Percentiles rank a stretch among this genome's conserved stretches.
Conservation (phyloP, 2,888 invertebrate genomes). For the Entomobrya proxima region DNA sequence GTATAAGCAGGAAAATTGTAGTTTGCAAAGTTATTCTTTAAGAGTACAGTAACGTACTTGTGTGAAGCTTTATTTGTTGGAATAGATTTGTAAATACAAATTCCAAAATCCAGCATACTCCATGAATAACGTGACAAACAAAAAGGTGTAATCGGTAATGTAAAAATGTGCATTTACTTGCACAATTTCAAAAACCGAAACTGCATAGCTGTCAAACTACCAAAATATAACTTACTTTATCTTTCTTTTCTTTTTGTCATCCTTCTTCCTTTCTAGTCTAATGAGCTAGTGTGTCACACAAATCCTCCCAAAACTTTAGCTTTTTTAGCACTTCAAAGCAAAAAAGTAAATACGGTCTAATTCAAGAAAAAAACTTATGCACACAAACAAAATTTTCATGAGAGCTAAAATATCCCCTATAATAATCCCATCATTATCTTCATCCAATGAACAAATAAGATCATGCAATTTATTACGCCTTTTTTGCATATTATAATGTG, state of each 20-base stretch:
- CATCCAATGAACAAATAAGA: constrained; percentile 43
- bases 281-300: constrained; percentile 74
- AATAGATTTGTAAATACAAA: too few relatives aligned
- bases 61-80: too few relatives aligned
- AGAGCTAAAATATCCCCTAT: constrained; percentile 6
- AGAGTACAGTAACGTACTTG: too few relatives aligned
- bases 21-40: too few relatives aligned
- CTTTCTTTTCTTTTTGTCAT: not conserved
- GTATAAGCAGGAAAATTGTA: too few relatives aligned
- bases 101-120: too few relatives aligned
- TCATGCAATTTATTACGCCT: constrained; percentile 49
- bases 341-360: not conserved
- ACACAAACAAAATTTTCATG: not conserved
- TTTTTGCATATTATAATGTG: constrained; percentile 33
- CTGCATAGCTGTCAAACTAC: not conserved
- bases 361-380: not conserved
- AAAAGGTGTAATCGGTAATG: too few relatives aligned
- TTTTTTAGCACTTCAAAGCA: not conserved
- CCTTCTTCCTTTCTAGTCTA: constrained; percentile 72
- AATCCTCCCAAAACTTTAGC: constrained; percentile 46
- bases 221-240: not conserved
- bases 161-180: too few relatives aligned
- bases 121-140: too few relatives aligned
- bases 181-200: not conserved
- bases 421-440: not conserved